These are phyloP conservation scores for Lepidonotus clava DNA, from an alignment of 2,888 invertebrate species.

Conservation along the genomic window DNA sequence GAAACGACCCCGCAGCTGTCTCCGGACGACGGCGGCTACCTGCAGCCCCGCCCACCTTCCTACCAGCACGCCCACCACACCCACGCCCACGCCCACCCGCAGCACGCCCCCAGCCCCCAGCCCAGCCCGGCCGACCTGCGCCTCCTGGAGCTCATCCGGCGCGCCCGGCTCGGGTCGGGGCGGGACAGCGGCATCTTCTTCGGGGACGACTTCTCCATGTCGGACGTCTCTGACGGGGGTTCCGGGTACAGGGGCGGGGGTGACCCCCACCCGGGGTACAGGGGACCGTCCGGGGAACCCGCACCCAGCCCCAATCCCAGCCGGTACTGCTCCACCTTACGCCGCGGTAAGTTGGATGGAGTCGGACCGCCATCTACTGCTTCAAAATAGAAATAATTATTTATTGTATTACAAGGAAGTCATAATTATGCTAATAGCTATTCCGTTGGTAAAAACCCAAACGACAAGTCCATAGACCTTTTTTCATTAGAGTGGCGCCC, in stretches of 20 bases:
- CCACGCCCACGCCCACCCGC: background rate
- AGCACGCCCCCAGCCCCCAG: background rate
- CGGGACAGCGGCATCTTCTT: conserved; percentile 22
- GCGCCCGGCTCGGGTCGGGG: conserved; percentile 15
- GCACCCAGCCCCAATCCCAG: background rate
- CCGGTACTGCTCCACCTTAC: background rate
- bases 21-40: background rate
- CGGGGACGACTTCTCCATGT: conserved; percentile 26
- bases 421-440: too few relatives aligned
- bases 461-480: too few relatives aligned
- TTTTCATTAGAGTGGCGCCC: too few relatives aligned
- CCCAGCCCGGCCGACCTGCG: background rate
- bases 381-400: too few relatives aligned
- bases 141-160: conserved; percentile 11
- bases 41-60: conserved; percentile 11
- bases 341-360: background rate
- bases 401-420: too few relatives aligned
- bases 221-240: background rate
- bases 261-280: background rate
- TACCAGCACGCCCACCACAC: background rate
- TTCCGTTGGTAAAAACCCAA: too few relatives aligned
- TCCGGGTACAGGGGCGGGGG: too few relatives aligned
- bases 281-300: too few relatives aligned
- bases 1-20: too few relatives aligned
- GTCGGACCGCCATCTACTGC: too few relatives aligned